Percentiles rank a stretch among this genome's conserved stretches.
Evolutionary conservation across 2,113 vertebrate genomes (phyloP).

Genomic region (Indri indri): DNA sequence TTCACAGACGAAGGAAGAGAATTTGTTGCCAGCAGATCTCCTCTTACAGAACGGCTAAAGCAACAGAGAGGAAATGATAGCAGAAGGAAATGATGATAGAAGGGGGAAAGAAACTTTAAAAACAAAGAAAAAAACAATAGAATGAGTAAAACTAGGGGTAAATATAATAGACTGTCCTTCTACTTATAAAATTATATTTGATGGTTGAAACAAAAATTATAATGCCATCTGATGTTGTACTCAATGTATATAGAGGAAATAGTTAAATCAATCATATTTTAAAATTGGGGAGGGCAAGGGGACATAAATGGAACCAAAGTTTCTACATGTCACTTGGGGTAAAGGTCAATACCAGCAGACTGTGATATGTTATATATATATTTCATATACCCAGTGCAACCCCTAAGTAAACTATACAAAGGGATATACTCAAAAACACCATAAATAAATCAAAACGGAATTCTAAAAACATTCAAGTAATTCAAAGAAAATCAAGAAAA

Average conservation of each 20-base stretch:
- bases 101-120: not conserved
- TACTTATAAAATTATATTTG: not conserved
- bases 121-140: not conserved
- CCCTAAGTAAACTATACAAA: not conserved
- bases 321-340: not conserved
- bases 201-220: not conserved
- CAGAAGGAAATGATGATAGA: not conserved
- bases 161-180: not conserved
- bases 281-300: not conserved
- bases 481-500: not conserved
- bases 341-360: not conserved
- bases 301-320: not conserved
- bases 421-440: not conserved
- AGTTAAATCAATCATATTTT: not conserved
- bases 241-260: not conserved
- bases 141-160: not conserved
- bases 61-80: not conserved
- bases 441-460: not conserved
- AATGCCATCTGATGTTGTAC: not conserved
- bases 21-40: not conserved
- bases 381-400: not conserved
- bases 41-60: not conserved
- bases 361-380: not conserved
- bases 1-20: not conserved
- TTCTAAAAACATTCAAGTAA: not conserved